Percentiles rank a stretch among this genome's conserved stretches.
These are phyloP conservation scores for Erebia ligea DNA, from an alignment of 2,888 invertebrate species.

Conservation along the genomic window DNA sequence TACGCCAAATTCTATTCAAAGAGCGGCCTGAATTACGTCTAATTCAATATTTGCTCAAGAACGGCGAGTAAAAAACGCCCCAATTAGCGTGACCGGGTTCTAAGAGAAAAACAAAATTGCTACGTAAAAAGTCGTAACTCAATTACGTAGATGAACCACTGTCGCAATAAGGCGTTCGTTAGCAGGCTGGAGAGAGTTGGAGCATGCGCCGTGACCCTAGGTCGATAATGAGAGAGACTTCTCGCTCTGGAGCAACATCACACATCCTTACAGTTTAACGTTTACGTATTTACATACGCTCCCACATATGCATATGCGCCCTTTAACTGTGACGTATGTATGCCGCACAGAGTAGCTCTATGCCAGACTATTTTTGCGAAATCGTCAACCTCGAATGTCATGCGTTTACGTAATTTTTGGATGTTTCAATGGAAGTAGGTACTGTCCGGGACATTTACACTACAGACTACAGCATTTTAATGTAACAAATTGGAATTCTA, in stretches of 20 bases:
- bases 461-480: too few species aligned
- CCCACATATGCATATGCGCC: slow-evolving; percentile 80
- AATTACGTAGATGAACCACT: slow-evolving; percentile 81
- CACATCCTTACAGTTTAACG: slow-evolving; percentile 82
- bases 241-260: slow-evolving; percentile 78
- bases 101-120: slow-evolving; percentile 81
- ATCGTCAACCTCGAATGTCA: neutral
- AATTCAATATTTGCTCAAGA: slow-evolving; percentile 77
- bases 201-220: slow-evolving; percentile 83
- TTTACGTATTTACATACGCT: slow-evolving; percentile 80
- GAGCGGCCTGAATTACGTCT: slow-evolving; percentile 72
- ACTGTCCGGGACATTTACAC: too few species aligned
- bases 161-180: slow-evolving; percentile 82
- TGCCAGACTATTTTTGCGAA: slow-evolving; percentile 35
- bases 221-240: slow-evolving; percentile 83
- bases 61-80: slow-evolving; percentile 63
- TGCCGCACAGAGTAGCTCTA: slow-evolving; percentile 41
- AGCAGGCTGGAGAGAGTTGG: slow-evolving; percentile 65
- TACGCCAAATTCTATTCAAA: slow-evolving; percentile 51
- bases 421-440: too few species aligned
- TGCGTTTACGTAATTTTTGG: too few species aligned
- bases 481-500: too few species aligned
- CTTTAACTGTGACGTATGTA: slow-evolving; percentile 59
- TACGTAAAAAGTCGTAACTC: slow-evolving; percentile 83
- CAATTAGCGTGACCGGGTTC: slow-evolving; percentile 79